Percentiles rank a stretch among this genome's conserved stretches.
Evolutionary conservation across 1,140 invertebrate genomes (phyloP).

Genomic region (Caenorhabditis remanei): DNA sequence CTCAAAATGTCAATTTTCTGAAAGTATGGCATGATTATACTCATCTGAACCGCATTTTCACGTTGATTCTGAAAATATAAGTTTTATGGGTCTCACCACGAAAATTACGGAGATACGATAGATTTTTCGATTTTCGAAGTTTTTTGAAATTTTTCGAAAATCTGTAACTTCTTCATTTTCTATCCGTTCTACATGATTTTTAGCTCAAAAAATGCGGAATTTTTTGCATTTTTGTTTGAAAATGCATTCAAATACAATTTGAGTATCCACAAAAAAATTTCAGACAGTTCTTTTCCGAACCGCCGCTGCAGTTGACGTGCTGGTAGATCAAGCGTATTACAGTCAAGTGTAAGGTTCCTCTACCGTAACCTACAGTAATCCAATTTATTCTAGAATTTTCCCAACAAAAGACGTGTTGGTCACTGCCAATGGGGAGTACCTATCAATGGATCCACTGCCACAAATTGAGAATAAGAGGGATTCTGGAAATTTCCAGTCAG

Average conservation of each 20-base stretch:
- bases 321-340: conserved; percentile 23
- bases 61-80: background rate
- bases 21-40: no score
- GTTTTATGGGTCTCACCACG: background rate
- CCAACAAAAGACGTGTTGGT: background rate
- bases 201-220: no score
- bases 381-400: conserved; percentile 18
- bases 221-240: no score
- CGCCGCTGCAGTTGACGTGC: conserved; percentile 1
- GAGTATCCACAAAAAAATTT: background rate
- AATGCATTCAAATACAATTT: no score
- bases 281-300: conserved; percentile 43
- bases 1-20: no score
- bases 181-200: no score
- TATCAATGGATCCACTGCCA: background rate
- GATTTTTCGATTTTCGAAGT: no score
- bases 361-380: background rate
- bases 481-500: background rate
- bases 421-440: conserved; percentile 9
- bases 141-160: no score
- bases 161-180: no score
- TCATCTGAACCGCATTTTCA: no score
- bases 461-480: conserved; percentile 16
- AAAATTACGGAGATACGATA: background rate
- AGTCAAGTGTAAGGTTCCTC: conserved; percentile 15